Conservation (phyloP, 2,888 invertebrate species). For the Nemapogon koenigi region DNA sequence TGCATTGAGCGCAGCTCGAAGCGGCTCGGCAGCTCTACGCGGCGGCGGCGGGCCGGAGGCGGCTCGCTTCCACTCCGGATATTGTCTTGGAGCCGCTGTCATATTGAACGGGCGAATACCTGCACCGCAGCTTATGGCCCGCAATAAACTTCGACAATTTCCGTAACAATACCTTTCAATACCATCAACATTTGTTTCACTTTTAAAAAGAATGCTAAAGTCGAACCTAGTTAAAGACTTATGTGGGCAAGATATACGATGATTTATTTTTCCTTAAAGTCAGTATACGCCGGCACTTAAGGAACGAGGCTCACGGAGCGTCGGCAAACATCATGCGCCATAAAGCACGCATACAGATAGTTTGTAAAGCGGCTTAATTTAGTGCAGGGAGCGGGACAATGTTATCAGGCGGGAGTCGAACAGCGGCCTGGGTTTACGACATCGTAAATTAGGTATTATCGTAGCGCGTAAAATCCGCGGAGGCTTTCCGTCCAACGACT, state of each 20-base stretch:
- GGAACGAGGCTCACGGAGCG: too few species aligned
- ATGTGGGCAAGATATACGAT: too few species aligned
- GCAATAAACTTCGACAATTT: too few species aligned
- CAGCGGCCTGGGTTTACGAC: constrained; percentile 31
- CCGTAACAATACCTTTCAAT: too few species aligned
- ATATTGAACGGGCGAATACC: background rate
- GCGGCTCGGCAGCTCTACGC: too few species aligned
- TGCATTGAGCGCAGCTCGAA: too few species aligned
- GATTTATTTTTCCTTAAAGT: too few species aligned
- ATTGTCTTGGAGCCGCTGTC: constrained; percentile 5
- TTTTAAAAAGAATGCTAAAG: too few species aligned
- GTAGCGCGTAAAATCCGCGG: constrained; percentile 13
- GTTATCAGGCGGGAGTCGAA: constrained; percentile 20
- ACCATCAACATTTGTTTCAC: too few species aligned
- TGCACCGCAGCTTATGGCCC: too few species aligned
- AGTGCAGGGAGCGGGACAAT: constrained; percentile 19
- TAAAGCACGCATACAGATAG: constrained; percentile 15
- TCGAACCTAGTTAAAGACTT: too few species aligned
- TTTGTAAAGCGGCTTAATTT: constrained; percentile 16
- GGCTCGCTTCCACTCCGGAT: constrained; percentile 5
- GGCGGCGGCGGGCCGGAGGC: constrained; percentile 4
- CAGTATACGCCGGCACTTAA: too few species aligned
- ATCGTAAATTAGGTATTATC: constrained; percentile 40
- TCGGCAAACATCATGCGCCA: constrained; percentile 14
- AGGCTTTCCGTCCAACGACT: constrained; percentile 24